Percentiles rank a stretch among this genome's conserved stretches.
phyloP scores from a whole-genome alignment of 2,888 invertebrate species.

The Pyrgus malvae region DNA sequence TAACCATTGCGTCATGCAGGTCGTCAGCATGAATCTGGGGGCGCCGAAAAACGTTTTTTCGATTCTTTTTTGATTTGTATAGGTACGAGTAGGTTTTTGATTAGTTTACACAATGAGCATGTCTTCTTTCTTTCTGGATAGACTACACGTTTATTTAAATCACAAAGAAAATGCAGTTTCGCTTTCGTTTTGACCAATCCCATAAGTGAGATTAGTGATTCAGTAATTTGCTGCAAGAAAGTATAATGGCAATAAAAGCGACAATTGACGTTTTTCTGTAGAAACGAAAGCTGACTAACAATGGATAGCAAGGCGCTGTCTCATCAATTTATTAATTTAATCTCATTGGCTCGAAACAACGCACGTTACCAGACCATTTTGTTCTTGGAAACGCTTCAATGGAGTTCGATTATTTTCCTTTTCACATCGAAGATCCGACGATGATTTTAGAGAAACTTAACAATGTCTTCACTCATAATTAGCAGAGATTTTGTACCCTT shows the following conservation, averaged over 20 bases:
- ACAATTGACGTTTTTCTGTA: constrained; percentile 51
- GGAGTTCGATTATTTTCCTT: constrained; percentile 58
- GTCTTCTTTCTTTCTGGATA: too few relatives aligned
- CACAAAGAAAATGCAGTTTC: neutral
- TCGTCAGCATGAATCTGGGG: too few relatives aligned
- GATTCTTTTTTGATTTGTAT: too few relatives aligned
- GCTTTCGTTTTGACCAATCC: constrained; percentile 7
- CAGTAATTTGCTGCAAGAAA: constrained; percentile 29
- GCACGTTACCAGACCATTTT: constrained; percentile 55
- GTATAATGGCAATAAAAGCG: constrained; percentile 51
- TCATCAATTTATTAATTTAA: constrained; percentile 50
- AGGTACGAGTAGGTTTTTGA: too few relatives aligned
- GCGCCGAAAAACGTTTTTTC: too few relatives aligned
- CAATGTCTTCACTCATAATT: neutral
- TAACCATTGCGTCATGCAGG: too few relatives aligned
- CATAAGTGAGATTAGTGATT: constrained; percentile 35
- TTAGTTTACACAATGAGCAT: too few relatives aligned
- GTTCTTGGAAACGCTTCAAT: constrained; percentile 65
- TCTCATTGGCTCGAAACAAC: constrained; percentile 44
- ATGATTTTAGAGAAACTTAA: constrained; percentile 47
- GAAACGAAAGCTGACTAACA: constrained; percentile 62
- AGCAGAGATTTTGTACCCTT: constrained; percentile 5
- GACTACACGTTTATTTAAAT: too few relatives aligned
- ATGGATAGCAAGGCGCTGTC: constrained; percentile 50
- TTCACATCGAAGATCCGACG: constrained; percentile 42